Conservation (phyloP, 2,113 vertebrate species). For the Pseudorasbora parva region DNA sequence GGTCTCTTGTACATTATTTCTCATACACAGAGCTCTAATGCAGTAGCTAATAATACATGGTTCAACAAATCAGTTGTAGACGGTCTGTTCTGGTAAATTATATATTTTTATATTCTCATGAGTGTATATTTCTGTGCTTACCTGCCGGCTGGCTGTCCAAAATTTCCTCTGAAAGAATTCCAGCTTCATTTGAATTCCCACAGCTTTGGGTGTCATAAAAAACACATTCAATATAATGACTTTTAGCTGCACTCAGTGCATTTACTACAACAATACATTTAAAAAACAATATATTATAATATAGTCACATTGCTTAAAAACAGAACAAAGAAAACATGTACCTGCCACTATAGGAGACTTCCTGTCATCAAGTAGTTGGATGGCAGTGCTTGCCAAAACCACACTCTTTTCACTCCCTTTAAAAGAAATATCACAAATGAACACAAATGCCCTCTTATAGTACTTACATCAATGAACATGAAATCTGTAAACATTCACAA, state of each 20-base stretch:
- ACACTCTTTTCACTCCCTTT: constrained; percentile 86
- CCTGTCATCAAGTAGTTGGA: constrained; percentile 93
- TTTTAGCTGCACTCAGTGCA: background rate
- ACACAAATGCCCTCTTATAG: background rate
- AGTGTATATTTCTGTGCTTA: constrained; percentile 58
- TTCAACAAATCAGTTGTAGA: background rate
- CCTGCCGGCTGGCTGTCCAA: constrained; percentile 99
- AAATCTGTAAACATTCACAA: background rate
- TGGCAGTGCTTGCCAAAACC: constrained; percentile 94
- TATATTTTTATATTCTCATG: background rate
- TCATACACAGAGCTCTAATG: constrained; percentile 1
- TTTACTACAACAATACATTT: background rate
- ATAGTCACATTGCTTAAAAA: background rate
- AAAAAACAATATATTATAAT: background rate
- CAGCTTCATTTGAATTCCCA: constrained; percentile 99
- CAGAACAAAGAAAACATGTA: constrained; percentile 68
- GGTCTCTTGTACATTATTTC: background rate
- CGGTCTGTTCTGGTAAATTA: constrained; percentile 1
- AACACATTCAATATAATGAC: background rate
- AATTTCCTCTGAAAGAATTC: constrained; percentile 99
- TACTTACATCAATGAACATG: background rate
- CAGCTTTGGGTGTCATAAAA: constrained; percentile 79
- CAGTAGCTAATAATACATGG: background rate
- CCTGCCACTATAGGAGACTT: constrained; percentile 96
- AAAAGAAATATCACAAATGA: constrained; percentile 25